Evolutionary conservation across 1,140 invertebrate species (phyloP).

Genomic region (Platyscapa corneri): DNA sequence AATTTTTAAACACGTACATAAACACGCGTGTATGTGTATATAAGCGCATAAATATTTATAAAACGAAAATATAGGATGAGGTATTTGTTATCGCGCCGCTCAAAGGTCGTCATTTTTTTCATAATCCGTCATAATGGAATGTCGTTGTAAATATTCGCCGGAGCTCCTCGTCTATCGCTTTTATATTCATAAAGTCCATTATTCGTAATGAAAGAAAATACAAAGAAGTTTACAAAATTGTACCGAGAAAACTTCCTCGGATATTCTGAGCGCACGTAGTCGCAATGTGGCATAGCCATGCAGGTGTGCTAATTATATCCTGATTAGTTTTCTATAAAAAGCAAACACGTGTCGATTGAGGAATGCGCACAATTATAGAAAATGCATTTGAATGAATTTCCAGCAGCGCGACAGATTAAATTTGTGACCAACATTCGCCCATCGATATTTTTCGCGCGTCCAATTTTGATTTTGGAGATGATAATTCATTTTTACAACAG

Average conservation of each 20-base stretch:
- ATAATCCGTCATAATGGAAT: neutral
- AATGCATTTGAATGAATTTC: neutral
- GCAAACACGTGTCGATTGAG: neutral
- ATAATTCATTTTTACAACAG: neutral
- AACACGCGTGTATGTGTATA: too few species aligned
- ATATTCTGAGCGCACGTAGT: neutral
- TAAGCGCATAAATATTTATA: neutral
- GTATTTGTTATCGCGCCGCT: neutral
- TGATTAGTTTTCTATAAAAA: slow-evolving; percentile 24
- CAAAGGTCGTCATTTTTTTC: neutral
- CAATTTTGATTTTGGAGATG: neutral
- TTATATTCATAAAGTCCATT: neutral
- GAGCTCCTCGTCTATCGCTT: neutral
- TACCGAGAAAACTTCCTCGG: neutral
- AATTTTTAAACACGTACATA: too few species aligned
- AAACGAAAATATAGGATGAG: neutral
- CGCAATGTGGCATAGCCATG: neutral
- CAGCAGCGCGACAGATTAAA: neutral
- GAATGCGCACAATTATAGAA: neutral
- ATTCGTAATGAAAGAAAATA: neutral
- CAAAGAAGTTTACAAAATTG: neutral
- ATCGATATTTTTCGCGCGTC: too few species aligned
- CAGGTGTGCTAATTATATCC: slow-evolving; percentile 2
- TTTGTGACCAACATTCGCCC: too few species aligned
- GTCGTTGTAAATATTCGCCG: neutral